Evolutionary conservation across 30 jellyfish, hydroid and myxozoan species (phyloP).

Genomic region (Pseudorhiza aurosa): DNA sequence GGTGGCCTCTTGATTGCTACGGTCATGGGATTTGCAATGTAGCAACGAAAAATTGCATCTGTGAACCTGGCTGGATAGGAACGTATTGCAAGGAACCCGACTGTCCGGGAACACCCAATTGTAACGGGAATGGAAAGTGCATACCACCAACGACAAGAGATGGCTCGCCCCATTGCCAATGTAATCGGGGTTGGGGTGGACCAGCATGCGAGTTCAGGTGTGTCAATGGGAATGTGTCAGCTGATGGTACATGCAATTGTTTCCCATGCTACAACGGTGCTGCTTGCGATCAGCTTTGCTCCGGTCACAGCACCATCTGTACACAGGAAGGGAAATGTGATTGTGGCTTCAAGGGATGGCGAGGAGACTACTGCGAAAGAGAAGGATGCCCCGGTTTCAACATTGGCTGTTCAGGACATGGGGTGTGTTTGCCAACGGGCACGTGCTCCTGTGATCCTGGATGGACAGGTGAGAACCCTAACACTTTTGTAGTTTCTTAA

Average conservation of each 20-base stretch:
- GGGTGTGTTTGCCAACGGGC: conserved; percentile 75
- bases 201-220: conserved; percentile 72
- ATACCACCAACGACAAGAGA: conserved; percentile 27
- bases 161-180: conserved; percentile 46
- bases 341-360: conserved; percentile 75
- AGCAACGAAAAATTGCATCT: conserved; percentile 51
- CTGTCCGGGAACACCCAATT: conserved; percentile 77
- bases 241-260: conserved; percentile 64
- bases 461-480: conserved; percentile 48
- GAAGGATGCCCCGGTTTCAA: conserved; percentile 66
- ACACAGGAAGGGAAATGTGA: conserved; percentile 64
- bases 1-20: conserved; percentile 68
- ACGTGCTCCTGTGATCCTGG: conserved; percentile 75
- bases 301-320: conserved; percentile 63
- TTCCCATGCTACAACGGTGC: conserved; percentile 70
- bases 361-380: conserved; percentile 73
- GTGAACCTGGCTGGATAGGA: conserved; percentile 79
- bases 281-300: conserved; percentile 65
- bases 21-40: conserved; percentile 69
- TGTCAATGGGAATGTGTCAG: conserved; percentile 56
- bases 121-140: conserved; percentile 64
- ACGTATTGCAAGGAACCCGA: conserved; percentile 66
- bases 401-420: conserved; percentile 62
- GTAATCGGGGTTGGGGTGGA: conserved; percentile 77
- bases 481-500: no score